Conservation (phyloP, 2,797 vertebrate species). For the Microchirus variegatus region DNA sequence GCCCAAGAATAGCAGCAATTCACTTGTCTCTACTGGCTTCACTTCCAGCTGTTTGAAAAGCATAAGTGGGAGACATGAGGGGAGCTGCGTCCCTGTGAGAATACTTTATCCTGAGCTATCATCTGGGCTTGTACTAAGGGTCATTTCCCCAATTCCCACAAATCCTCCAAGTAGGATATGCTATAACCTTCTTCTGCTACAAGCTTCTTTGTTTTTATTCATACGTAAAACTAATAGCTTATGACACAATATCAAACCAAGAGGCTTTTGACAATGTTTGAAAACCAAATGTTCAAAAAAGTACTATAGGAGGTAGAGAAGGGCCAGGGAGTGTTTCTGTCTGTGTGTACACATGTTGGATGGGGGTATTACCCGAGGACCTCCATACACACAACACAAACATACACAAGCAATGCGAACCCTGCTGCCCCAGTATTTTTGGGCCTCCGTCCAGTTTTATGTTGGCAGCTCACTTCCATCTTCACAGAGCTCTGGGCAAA, state of each 20-base stretch:
- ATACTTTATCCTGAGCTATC: background rate
- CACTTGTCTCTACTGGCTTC: conserved; percentile 30
- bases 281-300: conserved; percentile 13
- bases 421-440: conserved; percentile 73
- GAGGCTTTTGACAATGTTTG: too few relatives aligned
- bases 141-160: conserved; percentile 2
- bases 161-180: conserved; percentile 12
- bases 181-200: background rate
- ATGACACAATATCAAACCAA: too few relatives aligned
- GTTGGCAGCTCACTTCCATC: conserved; percentile 61
- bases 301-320: conserved; percentile 35
- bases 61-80: background rate
- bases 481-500: conserved; percentile 39
- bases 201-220: too few relatives aligned
- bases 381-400: conserved; percentile 26
- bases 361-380: conserved; percentile 27
- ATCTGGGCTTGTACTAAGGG: conserved; percentile 11
- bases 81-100: conserved; percentile 17
- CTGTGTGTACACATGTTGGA: conserved; percentile 16
- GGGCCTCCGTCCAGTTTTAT: conserved; percentile 75
- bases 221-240: too few relatives aligned
- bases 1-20: conserved; percentile 33
- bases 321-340: conserved; percentile 11
- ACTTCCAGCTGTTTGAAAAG: conserved; percentile 39
- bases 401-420: conserved; percentile 33